Conservation (phyloP, 2,888 invertebrate genomes). For the Emesis furor region DNA sequence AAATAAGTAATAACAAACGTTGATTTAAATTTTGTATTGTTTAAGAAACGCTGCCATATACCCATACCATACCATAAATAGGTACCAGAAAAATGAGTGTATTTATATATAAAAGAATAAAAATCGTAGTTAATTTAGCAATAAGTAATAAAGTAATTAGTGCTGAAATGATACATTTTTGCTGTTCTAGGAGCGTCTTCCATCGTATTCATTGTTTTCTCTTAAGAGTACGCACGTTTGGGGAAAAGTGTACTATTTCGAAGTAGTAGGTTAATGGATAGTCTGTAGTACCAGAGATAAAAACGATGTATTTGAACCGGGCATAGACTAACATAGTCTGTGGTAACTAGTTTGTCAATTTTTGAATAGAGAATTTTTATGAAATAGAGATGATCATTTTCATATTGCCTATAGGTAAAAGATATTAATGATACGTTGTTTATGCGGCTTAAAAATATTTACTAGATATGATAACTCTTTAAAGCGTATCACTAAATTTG, state of each 20-base stretch:
- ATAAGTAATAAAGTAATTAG: slow-evolving; percentile 89
- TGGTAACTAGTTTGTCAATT: too few species aligned
- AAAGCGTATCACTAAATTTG: too few species aligned
- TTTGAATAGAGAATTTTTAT: too few species aligned
- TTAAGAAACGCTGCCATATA: slow-evolving; percentile 79
- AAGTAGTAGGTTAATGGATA: not conserved
- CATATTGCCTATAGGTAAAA: too few species aligned
- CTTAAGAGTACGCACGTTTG: slow-evolving; percentile 83
- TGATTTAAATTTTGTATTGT: not conserved
- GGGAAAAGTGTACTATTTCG: slow-evolving; percentile 73
- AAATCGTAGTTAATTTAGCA: slow-evolving; percentile 86
- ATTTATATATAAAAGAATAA: slow-evolving; percentile 85
- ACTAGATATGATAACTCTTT: too few species aligned
- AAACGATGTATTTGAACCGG: not conserved
- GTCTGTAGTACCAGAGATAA: not conserved
- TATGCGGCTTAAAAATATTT: too few species aligned
- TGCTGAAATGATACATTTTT: slow-evolving; percentile 88
- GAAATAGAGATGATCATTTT: too few species aligned
- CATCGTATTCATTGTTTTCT: slow-evolving; percentile 88
- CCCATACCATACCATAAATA: slow-evolving; percentile 80
- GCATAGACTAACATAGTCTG: too few species aligned
- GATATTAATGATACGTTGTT: too few species aligned
- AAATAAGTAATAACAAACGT: not conserved
- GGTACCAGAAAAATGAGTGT: slow-evolving; percentile 84
- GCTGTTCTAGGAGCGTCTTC: slow-evolving; percentile 92